Percentiles rank a stretch among this genome's conserved stretches.
These are phyloP conservation scores for Lethocerus indicus DNA, from an alignment of 1,140 invertebrate genomes.

Conservation along the genomic window DNA sequence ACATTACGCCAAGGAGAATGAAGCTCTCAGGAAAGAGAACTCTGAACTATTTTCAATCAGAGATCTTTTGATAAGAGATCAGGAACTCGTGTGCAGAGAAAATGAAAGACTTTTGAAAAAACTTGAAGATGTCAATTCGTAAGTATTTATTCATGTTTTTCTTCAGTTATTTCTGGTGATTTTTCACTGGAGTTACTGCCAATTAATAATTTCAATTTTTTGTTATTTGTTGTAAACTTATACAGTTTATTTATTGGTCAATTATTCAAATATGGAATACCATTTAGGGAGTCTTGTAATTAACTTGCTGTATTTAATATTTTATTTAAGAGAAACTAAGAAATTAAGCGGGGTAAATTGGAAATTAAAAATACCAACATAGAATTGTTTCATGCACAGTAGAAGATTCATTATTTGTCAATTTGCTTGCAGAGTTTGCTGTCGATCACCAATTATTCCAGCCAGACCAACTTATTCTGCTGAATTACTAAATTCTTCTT, in stretches of 20 bases:
- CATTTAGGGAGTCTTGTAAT: background rate
- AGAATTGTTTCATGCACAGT: background rate
- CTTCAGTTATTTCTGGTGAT: background rate
- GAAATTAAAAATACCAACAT: background rate
- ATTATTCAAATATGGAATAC: background rate
- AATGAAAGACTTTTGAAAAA: slow-evolving; percentile 76
- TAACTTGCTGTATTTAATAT: background rate
- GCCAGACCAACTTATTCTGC: slow-evolving; percentile 51
- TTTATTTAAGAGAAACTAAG: background rate
- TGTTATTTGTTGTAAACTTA: background rate
- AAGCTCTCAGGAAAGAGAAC: slow-evolving; percentile 70
- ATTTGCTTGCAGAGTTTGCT: slow-evolving; percentile 53
- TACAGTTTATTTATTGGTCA: background rate
- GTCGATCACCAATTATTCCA: slow-evolving; percentile 58
- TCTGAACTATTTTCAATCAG: slow-evolving; percentile 62
- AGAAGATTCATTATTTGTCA: slow-evolving; percentile 8
- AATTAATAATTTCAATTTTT: background rate
- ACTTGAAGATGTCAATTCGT: slow-evolving; percentile 73
- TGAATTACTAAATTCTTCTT: slow-evolving; percentile 28
- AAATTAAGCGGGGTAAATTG: background rate
- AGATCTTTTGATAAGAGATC: slow-evolving; percentile 67
- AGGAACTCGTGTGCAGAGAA: slow-evolving; percentile 75
- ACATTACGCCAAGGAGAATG: slow-evolving; percentile 72
- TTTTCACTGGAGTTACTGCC: background rate
- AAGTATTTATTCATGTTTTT: slow-evolving; percentile 25